These are phyloP conservation scores for Dufourea novaeangliae DNA, from an alignment of 1,140 invertebrate genomes.

Conservation along the genomic window DNA sequence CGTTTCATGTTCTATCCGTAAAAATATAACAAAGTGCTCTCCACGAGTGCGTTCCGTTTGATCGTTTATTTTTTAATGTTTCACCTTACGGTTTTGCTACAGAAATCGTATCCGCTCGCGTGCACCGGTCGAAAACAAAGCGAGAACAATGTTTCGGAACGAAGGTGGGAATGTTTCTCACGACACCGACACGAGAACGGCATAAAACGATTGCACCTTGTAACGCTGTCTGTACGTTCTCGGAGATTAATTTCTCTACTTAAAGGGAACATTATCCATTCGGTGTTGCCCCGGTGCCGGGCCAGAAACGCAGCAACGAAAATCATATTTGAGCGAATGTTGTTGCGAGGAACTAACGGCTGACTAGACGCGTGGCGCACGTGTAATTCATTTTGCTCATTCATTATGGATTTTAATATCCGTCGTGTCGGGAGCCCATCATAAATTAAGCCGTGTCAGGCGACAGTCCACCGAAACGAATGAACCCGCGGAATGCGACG, in stretches of 20 bases:
- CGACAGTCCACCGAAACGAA: conserved; percentile 29
- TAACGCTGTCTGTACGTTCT: not conserved
- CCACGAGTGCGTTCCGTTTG: not conserved
- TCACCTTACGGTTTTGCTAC: not conserved
- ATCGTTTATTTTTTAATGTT: not conserved
- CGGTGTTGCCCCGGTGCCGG: not conserved
- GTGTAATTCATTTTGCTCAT: conserved; percentile 61
- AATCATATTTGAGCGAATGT: conserved; percentile 31
- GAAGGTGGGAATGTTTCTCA: not conserved
- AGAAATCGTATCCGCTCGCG: not conserved
- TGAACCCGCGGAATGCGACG: conserved; percentile 37
- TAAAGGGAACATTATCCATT: not conserved
- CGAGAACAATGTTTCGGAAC: not conserved
- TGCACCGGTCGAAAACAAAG: not conserved
- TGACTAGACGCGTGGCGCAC: conserved; percentile 37
- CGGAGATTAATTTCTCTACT: conserved; percentile 20
- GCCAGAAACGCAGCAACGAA: conserved; percentile 17
- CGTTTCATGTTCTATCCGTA: no score
- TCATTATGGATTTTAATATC: conserved; percentile 66
- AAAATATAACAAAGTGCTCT: not conserved
- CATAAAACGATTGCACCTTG: not conserved
- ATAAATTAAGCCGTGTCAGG: conserved; percentile 56
- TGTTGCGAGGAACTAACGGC: conserved; percentile 1
- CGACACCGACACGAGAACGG: not conserved
- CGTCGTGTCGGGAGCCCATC: conserved; percentile 30